phyloP scores from a whole-genome alignment of 2,888 invertebrate genomes.

The Salpingus planirostris region DNA sequence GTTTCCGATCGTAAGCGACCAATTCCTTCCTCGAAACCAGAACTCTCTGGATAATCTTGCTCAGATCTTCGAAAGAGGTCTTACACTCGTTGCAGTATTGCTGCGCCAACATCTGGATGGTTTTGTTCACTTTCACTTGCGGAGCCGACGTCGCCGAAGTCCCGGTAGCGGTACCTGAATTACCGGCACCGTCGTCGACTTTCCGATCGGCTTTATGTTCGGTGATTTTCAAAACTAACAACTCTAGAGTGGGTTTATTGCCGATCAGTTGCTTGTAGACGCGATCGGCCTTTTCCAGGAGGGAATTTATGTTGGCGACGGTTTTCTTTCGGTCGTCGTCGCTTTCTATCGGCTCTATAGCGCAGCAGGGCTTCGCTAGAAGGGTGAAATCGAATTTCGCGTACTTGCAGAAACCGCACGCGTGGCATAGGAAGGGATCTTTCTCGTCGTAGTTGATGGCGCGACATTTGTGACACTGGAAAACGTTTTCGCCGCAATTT shows the following conservation, averaged over 20 bases:
- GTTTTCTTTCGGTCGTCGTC: constrained; percentile 96
- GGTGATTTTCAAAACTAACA: constrained; percentile 75
- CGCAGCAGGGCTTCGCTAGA: constrained; percentile 85
- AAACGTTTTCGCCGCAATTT: constrained; percentile 97
- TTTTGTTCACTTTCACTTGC: constrained; percentile 67
- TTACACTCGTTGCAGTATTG: constrained; percentile 94
- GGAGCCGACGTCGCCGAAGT: constrained; percentile 27
- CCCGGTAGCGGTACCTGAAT: too few relatives aligned
- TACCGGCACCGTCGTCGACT: constrained; percentile 39
- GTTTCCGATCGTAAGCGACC: constrained; percentile 82
- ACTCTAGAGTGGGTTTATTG: constrained; percentile 83
- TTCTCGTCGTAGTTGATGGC: constrained; percentile 99
- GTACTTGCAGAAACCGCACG: constrained; percentile 98
- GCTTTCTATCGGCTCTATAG: constrained; percentile 94
- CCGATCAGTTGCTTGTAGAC: constrained; percentile 85
- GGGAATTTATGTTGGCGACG: constrained; percentile 79
- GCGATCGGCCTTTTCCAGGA: constrained; percentile 89
- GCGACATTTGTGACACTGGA: constrained; percentile 97
- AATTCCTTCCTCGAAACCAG: constrained; percentile 84
- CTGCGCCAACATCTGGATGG: constrained; percentile 88
- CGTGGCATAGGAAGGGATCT: constrained; percentile 97
- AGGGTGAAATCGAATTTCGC: constrained; percentile 96
- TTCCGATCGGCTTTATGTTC: constrained; percentile 74
- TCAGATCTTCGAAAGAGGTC: constrained; percentile 89
- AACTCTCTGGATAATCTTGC: constrained; percentile 82